Conservation (phyloP, 2,888 invertebrate species). For the Cylindroiulus punctatus region DNA sequence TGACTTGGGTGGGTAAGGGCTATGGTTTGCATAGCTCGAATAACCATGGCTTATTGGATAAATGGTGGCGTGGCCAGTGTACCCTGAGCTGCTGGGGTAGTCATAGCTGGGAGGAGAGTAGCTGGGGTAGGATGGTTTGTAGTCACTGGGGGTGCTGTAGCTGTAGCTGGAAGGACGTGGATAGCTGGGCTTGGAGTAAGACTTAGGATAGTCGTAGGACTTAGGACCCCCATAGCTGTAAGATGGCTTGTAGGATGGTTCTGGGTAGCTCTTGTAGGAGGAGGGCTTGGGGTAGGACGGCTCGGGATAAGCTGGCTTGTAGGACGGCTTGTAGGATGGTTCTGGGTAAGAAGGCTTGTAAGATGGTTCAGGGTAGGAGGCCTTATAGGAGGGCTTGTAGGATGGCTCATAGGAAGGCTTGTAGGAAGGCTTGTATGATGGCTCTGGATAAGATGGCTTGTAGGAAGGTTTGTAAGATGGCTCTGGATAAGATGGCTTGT, state of each 20-base stretch:
- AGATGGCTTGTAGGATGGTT: not conserved
- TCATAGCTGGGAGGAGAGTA: not conserved
- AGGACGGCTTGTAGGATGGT: not conserved
- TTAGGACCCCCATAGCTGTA: not conserved
- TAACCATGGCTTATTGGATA: not conserved
- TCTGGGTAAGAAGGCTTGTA: not conserved
- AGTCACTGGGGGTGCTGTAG: not conserved
- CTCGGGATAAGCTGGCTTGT: not conserved
- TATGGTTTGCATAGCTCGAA: not conserved
- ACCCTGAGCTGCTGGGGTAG: not conserved
- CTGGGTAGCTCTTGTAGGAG: not conserved
- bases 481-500: constrained; percentile 9
- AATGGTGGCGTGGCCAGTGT: constrained; percentile 5
- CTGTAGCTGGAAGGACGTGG: not conserved
- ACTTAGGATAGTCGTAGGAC: constrained; percentile 5
- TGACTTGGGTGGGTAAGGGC: not conserved
- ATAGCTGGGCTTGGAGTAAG: not conserved
- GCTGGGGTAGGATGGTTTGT: not conserved
- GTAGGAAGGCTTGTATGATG: not conserved
- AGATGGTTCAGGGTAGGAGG: not conserved
- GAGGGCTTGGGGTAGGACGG: not conserved
- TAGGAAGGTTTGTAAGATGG: not conserved
- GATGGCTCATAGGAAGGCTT: not conserved
- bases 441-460: constrained; percentile 9
- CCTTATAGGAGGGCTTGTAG: not conserved